phyloP scores from a whole-genome alignment of 2,888 invertebrate genomes.

The Volucella zonaria region DNA sequence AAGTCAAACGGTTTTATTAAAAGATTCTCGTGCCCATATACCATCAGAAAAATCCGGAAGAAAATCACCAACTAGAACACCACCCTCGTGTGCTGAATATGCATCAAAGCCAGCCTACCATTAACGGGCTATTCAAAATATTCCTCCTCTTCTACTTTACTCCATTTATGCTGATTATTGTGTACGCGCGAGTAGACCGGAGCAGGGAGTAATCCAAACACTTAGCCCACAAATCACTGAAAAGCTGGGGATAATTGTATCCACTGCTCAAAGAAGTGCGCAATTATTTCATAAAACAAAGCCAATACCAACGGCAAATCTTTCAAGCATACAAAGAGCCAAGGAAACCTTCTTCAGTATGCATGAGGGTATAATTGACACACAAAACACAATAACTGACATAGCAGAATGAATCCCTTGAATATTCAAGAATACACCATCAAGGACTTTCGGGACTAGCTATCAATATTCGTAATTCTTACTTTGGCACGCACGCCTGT shows the following conservation, averaged over 20 bases:
- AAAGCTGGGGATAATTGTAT: background rate
- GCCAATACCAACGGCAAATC: conserved; percentile 1
- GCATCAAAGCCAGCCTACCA: background rate
- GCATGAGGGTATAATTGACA: conserved; percentile 56
- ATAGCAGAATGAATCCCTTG: conserved; percentile 26
- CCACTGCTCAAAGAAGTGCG: background rate
- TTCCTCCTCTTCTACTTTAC: background rate
- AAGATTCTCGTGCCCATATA: too few species aligned
- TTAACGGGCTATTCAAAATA: conserved; percentile 8
- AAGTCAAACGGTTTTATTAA: too few species aligned
- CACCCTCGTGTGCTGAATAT: background rate
- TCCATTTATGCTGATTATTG: background rate
- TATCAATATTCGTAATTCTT: conserved; percentile 36
- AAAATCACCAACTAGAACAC: background rate
- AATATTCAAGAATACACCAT: conserved; percentile 32
- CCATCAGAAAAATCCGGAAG: background rate
- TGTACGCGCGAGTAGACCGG: background rate
- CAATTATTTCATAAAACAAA: conserved; percentile 39
- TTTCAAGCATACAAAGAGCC: conserved; percentile 11
- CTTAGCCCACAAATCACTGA: background rate
- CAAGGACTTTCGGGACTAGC: conserved; percentile 20
- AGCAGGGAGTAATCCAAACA: background rate
- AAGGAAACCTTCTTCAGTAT: conserved; percentile 25
- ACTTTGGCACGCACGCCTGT: conserved; percentile 56
- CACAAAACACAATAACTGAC: conserved; percentile 43